Evolutionary conservation across 1,140 invertebrate species (phyloP), one percentile per base, ranked within the genome.

Genomic region (Brachionus angularis): DNA sequence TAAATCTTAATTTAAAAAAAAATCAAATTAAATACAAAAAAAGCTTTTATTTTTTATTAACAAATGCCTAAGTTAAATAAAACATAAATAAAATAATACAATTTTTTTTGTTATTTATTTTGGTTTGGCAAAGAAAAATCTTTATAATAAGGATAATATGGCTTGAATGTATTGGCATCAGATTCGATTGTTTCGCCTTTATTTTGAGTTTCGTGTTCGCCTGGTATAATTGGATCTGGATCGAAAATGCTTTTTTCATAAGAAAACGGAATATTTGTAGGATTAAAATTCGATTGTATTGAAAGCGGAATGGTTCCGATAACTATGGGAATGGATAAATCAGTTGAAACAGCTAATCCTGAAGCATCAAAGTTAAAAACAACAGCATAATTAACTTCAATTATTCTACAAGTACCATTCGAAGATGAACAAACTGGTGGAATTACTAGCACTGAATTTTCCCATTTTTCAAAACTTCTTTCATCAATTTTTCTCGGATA

Each of bases 341-440:
- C 44, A 21, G 33, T 67, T 34, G 39, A 47, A 18, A 27, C 44
- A 10, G 62, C 29, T 29, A 67, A n/a, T 5, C 62, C 62, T 7
- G 42, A 47, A 34, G 47, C 47, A 50, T 67, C 62, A 67, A 67
- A 67, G 36, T 67, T 67, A 33, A 67, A 50, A 2, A 67, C 42
- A 4, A 67, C 29, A 23, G 25, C 5, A 67, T 67, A 67, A 3
- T 16, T 18, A 34, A 67, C 27, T 47, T 67, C 27, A 27, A 67
- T 67, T 31, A 67, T 67, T 46, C 42, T 16, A 29, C 62, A 67
- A n/a, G 62, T 67, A 14, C 62, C 62, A 50, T 67, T 67, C 4
- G 62, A 67, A 29, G 62, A 67, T 16, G 62, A 31, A 31, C 42
- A 46, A n/a, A 67, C 47, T 12, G 62, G 5, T 5, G 62, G 62